Conservation (phyloP, 1,140 invertebrate species). For the Delia radicum region DNA sequence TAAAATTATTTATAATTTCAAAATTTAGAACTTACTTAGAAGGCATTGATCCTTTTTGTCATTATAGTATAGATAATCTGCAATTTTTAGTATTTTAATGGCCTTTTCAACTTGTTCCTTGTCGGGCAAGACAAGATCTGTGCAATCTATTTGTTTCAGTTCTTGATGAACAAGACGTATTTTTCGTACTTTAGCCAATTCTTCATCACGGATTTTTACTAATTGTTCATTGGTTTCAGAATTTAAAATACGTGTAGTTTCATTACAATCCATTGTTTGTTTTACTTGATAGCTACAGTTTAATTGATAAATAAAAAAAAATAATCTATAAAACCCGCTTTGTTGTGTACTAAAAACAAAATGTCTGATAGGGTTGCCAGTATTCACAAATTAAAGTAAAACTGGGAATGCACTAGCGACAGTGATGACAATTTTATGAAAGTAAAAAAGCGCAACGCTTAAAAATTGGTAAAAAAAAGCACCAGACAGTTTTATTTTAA, state of each 20-base stretch:
- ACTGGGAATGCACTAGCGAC: background rate
- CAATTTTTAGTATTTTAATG: slow-evolving; percentile 21
- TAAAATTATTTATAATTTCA: background rate
- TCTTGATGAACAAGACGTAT: slow-evolving; percentile 12
- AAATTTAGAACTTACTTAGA: background rate
- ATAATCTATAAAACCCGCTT: too few species aligned
- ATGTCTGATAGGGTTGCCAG: too few species aligned
- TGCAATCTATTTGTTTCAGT: background rate
- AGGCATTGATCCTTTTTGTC: slow-evolving; percentile 1
- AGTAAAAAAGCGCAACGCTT: background rate
- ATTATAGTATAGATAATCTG: slow-evolving; percentile 24
- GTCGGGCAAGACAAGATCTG: slow-evolving; percentile 11
- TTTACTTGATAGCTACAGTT: too few species aligned
- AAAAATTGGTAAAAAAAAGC: too few species aligned
- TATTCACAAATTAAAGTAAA: background rate
- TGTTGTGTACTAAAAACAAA: too few species aligned
- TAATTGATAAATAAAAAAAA: background rate
- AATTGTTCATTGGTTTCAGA: slow-evolving; percentile 26
- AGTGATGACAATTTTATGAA: background rate
- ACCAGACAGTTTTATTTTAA: too few species aligned
- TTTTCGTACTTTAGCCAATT: slow-evolving; percentile 24
- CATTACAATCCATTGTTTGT: slow-evolving; percentile 16
- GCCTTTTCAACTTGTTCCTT: slow-evolving; percentile 15
- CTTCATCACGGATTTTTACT: slow-evolving; percentile 1
- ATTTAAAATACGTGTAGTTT: slow-evolving; percentile 28